Evolutionary conservation across 2,888 invertebrate species (phyloP).

Genomic region (Papilio demoleus): DNA sequence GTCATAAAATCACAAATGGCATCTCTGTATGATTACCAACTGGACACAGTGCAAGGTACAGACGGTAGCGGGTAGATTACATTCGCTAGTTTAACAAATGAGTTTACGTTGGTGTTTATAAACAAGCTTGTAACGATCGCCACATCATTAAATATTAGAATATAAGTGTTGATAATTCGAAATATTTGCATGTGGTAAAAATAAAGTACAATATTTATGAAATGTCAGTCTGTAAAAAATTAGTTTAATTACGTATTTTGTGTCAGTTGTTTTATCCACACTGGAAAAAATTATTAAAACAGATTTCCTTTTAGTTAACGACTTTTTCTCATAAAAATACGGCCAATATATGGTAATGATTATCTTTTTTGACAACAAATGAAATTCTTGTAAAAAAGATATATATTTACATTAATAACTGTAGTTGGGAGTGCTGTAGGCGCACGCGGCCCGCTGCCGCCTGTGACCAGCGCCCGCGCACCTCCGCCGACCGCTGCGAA

Average conservation of each 20-base stretch:
- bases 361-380: conserved; percentile 25
- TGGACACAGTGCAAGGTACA: conserved; percentile 44
- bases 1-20: conserved; percentile 68
- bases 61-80: conserved; percentile 40
- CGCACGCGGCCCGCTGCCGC: conserved; percentile 21
- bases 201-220: neutral
- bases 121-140: too few species aligned
- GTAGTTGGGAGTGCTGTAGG: neutral
- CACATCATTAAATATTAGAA: neutral
- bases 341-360: too few species aligned
- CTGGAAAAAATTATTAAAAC: too few species aligned
- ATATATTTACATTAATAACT: conserved; percentile 27
- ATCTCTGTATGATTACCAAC: conserved; percentile 62
- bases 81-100: neutral
- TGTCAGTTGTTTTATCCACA: neutral
- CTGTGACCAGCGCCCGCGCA: conserved; percentile 45
- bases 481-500: conserved; percentile 63
- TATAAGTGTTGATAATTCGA: too few species aligned
- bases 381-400: too few species aligned
- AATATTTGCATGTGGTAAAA: neutral
- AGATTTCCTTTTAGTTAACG: too few species aligned
- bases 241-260: neutral
- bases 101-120: too few species aligned
- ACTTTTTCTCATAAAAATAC: too few species aligned
- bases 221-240: neutral